Evolutionary conservation across 2,797 vertebrate genomes (phyloP), one percentile per base, ranked within the genome.

Genomic region (Hozukius guyotensis): DNA sequence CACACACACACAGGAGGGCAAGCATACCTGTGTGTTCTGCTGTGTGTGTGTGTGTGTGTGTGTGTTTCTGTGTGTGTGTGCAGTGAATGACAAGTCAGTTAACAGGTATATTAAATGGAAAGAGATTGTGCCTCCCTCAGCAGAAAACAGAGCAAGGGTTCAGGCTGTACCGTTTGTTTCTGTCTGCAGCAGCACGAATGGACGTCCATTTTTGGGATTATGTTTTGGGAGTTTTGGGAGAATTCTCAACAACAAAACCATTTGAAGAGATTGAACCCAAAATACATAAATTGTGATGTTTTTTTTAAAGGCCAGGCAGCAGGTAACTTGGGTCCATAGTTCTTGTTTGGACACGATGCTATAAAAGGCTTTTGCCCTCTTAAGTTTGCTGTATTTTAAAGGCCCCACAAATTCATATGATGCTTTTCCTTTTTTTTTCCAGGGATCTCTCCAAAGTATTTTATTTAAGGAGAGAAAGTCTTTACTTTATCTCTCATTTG

Each of bases 61-160:
- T 13, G 12, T n/a, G 22, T 11, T n/a, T n/a, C n/a, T n/a, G 65
- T 55, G 68, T n/a, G 34, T 72, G 65, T 34, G 16, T 61, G 66
- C n/a, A 55, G 31, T 76, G 78, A 80, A 72, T 79, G 87, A 84
- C 83, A 88, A 63, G 72, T 70, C 32, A 76, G 69, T 92, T 82
- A 91, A 55, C 84, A 83, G 77, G 64, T 84, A 57, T 62, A 60
- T 85, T 56, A 77, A 83, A 85, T 62, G 61, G 68, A 83, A 77
- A 70, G 60, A 3, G 78, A 86, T 68, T 59, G 56, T 71, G 72
- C 74, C 38, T 82, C 62, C 63, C 60, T 86, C 79, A 85, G 87
- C 75, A 86, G 81, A 88, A 87, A 84, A 42, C 75, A 73, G 70
- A 78, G 52, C 59, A 77, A 84, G 78, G 62, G 36, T 42, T 81